Percentiles rank a stretch among this genome's conserved stretches.
Conservation (phyloP, 1,140 invertebrate genomes). For the Thaumatotibia leucotreta region DNA sequence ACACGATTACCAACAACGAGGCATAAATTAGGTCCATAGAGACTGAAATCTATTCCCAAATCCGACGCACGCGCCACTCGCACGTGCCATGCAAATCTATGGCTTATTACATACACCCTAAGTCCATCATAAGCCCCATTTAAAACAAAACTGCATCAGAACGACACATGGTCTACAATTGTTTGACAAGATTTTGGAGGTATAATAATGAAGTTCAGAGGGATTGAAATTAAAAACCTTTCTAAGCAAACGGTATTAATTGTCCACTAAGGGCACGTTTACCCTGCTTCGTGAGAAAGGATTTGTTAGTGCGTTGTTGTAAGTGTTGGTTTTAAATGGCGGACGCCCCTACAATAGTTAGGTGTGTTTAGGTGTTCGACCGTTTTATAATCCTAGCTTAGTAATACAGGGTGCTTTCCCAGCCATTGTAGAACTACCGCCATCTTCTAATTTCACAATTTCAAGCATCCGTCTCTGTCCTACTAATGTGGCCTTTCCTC, state of each 20-base stretch:
- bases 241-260: slow-evolving; percentile 16
- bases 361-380: no score
- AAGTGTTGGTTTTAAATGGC: neutral
- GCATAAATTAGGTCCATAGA: neutral
- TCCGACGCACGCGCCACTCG: slow-evolving; percentile 15
- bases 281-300: slow-evolving; percentile 15
- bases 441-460: no score
- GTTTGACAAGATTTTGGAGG: neutral
- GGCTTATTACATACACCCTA: neutral
- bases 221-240: slow-evolving; percentile 18
- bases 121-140: neutral
- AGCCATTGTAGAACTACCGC: no score
- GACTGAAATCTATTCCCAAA: slow-evolving; percentile 4
- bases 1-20: neutral
- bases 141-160: neutral
- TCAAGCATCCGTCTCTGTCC: no score
- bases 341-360: no score
- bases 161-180: neutral
- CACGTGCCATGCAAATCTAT: slow-evolving; percentile 16
- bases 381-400: no score
- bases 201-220: neutral
- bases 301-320: slow-evolving; percentile 11
- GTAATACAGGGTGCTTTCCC: no score
- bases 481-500: no score
- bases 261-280: neutral